These are phyloP conservation scores for Hanleya hanleyi DNA, from an alignment of 2,888 invertebrate species.

Conservation along the genomic window DNA sequence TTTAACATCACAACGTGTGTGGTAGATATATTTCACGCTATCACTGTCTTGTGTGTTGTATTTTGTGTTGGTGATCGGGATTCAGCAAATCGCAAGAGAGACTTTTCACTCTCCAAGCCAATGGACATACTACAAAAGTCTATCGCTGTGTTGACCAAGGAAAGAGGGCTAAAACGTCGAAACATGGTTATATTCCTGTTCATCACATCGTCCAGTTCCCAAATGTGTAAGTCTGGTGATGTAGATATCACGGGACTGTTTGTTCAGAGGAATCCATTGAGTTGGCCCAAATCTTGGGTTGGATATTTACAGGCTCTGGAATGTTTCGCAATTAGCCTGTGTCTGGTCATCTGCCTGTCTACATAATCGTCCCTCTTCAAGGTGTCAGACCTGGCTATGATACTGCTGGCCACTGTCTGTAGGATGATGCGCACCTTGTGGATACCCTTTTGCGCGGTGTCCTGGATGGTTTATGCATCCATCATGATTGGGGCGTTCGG, in stretches of 20 bases:
- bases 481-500: slow-evolving; percentile 65
- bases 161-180: slow-evolving; percentile 46
- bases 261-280: slow-evolving; percentile 64
- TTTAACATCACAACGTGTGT: slow-evolving; percentile 57
- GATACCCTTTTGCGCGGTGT: slow-evolving; percentile 57
- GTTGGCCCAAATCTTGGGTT: slow-evolving; percentile 67
- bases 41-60: slow-evolving; percentile 57
- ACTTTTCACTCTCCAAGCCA: slow-evolving; percentile 10
- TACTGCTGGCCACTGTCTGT: slow-evolving; percentile 64
- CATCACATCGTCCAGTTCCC: slow-evolving; percentile 54
- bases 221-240: slow-evolving; percentile 70
- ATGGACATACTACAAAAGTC: slow-evolving; percentile 49
- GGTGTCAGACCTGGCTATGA: slow-evolving; percentile 60
- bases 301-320: slow-evolving; percentile 70
- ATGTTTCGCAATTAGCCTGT: slow-evolving; percentile 69
- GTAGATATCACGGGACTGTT: slow-evolving; percentile 69
- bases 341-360: slow-evolving; percentile 66
- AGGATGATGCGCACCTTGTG: slow-evolving; percentile 57
- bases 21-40: slow-evolving; percentile 58
- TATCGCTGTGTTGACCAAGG: slow-evolving; percentile 49
- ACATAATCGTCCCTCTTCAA: slow-evolving; percentile 57
- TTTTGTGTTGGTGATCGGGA: slow-evolving; percentile 59
- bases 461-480: slow-evolving; percentile 67
- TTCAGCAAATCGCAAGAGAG: slow-evolving; percentile 28
- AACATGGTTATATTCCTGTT: slow-evolving; percentile 57